Conservation (phyloP, 2,113 vertebrate genomes). For the Madoqua kirkii region DNA sequence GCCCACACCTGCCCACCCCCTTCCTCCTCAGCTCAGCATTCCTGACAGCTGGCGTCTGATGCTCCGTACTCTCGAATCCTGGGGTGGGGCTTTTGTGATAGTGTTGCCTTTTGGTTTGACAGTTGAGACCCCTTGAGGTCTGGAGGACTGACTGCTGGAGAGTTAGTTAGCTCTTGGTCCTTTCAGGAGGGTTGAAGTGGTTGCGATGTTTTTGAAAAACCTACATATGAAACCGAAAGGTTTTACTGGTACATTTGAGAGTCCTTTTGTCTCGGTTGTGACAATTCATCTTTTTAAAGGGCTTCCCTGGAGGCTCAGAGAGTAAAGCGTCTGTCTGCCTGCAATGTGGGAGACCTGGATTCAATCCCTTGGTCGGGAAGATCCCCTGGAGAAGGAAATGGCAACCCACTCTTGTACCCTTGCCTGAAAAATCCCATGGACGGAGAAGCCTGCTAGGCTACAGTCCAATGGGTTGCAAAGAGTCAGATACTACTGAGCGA, state of each 20-base stretch:
- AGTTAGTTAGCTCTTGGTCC: neutral
- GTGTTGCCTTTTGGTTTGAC: neutral
- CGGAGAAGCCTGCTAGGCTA: neutral
- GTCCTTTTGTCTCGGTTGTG: neutral
- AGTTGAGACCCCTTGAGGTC: neutral
- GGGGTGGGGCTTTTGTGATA: neutral
- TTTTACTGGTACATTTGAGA: neutral
- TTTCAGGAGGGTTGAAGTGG: neutral
- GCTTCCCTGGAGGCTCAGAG: neutral
- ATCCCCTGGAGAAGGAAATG: neutral
- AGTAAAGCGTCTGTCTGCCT: neutral
- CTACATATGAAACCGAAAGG: neutral
- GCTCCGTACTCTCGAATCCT: too few relatives aligned
- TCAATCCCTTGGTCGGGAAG: neutral
- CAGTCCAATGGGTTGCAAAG: accelerated
- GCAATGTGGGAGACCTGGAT: neutral
- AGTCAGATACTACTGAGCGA: neutral
- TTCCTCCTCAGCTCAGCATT: neutral
- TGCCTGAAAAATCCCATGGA: neutral
- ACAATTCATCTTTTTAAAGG: neutral
- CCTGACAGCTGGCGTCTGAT: neutral
- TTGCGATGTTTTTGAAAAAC: neutral
- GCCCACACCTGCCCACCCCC: neutral
- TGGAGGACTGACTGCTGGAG: too few relatives aligned
- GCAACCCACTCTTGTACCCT: neutral